Evolutionary conservation across 2,888 invertebrate species (phyloP).

Genomic region (Trichacis sp.): DNA sequence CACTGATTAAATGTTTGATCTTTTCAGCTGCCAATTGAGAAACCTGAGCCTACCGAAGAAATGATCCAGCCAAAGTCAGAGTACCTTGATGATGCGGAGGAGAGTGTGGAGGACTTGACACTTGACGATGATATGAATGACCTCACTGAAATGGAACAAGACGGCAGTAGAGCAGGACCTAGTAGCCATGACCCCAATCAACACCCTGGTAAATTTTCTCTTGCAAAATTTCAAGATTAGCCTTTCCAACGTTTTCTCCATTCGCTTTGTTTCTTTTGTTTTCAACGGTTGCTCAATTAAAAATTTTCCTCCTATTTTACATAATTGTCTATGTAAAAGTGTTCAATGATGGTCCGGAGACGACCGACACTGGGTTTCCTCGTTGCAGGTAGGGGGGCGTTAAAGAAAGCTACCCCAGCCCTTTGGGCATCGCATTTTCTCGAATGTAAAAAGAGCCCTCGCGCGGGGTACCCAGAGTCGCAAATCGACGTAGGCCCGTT

Average conservation of each 20-base stretch:
- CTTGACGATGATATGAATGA: slow-evolving; percentile 81
- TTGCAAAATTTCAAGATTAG: too few relatives aligned
- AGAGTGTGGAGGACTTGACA: slow-evolving; percentile 87
- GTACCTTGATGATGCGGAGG: slow-evolving; percentile 79
- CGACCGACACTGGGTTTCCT: slow-evolving; percentile 59
- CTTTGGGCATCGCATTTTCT: slow-evolving; percentile 65
- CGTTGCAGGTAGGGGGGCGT: slow-evolving; percentile 68
- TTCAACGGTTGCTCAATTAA: too few relatives aligned
- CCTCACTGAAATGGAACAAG: slow-evolving; percentile 79
- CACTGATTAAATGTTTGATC: too few relatives aligned
- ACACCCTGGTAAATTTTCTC: slow-evolving; percentile 74
- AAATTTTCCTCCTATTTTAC: too few relatives aligned
- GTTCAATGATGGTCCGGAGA: too few relatives aligned
- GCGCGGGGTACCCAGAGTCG: slow-evolving; percentile 54
- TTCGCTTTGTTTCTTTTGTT: slow-evolving; percentile 25
- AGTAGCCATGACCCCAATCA: slow-evolving; percentile 72
- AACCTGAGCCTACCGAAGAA: slow-evolving; percentile 72
- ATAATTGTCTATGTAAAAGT: too few relatives aligned
- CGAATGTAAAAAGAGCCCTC: slow-evolving; percentile 60
- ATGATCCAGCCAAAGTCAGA: slow-evolving; percentile 81
- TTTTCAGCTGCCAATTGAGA: slow-evolving; percentile 67
- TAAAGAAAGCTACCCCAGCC: slow-evolving; percentile 62
- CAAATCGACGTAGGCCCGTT: slow-evolving; percentile 65
- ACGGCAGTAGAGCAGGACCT: slow-evolving; percentile 78
- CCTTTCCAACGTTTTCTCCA: too few relatives aligned